A percentile compares a stretch with the other conserved stretches of the same genome.
These are phyloP conservation scores for Octopus bimaculoides DNA, from an alignment of 1,140 invertebrate species.

Conservation along the genomic window DNA sequence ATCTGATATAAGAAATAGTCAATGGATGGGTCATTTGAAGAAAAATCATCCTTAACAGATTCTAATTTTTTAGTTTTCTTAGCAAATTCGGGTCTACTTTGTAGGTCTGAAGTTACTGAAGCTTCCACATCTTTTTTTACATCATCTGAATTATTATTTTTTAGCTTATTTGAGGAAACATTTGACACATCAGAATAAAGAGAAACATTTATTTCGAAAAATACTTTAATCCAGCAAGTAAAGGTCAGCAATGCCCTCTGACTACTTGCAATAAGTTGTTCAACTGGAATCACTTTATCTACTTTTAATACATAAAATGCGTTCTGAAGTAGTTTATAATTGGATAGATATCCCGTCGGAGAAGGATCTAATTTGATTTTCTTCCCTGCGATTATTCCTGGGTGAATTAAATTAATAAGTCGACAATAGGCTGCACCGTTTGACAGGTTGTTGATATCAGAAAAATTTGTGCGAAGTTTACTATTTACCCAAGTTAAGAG, in stretches of 20 bases:
- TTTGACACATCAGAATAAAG: no score
- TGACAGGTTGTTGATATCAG: not conserved
- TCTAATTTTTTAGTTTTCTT: no score
- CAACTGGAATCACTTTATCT: not conserved
- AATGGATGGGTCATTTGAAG: no score
- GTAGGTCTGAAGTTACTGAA: no score
- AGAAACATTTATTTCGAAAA: conserved; percentile 1
- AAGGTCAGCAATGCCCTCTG: not conserved
- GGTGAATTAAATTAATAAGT: not conserved
- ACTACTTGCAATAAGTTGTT: not conserved
- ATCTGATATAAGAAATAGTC: no score
- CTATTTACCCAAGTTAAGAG: not conserved
- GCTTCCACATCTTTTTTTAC: no score
- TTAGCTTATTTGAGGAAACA: no score
- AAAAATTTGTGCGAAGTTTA: not conserved
- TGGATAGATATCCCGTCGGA: not conserved
- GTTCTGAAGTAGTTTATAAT: not conserved
- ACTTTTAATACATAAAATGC: not conserved
- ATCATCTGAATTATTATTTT: no score
- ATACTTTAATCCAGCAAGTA: not conserved
- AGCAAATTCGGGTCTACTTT: no score
- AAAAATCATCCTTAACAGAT: no score
- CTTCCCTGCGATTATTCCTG: not conserved
- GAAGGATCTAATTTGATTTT: not conserved
- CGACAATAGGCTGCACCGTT: not conserved